Conservation (phyloP, 2,113 vertebrate species). For the Ophiodon elongatus region DNA sequence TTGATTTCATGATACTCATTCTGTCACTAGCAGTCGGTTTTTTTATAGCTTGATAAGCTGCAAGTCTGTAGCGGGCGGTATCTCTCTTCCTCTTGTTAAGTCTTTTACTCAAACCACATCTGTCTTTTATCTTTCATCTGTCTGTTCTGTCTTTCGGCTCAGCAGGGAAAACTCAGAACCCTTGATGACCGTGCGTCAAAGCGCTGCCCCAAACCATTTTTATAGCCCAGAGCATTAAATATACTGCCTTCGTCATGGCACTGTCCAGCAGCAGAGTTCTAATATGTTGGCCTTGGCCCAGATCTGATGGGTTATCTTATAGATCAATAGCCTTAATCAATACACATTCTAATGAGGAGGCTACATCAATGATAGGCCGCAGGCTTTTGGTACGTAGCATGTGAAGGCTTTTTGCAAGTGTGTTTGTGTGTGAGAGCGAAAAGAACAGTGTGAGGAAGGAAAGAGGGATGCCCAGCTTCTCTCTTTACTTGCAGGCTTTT, state of each 20-base stretch:
- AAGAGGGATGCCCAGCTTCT: background rate
- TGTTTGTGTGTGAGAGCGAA: slow-evolving; percentile 1
- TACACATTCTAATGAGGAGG: slow-evolving; percentile 78
- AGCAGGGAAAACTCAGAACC: slow-evolving; percentile 49
- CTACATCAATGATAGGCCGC: slow-evolving; percentile 63
- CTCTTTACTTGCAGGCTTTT: background rate
- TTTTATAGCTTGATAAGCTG: slow-evolving; percentile 57
- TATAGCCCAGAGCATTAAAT: slow-evolving; percentile 34
- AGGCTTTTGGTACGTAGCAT: slow-evolving; percentile 55
- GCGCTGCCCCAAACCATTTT: slow-evolving; percentile 22
- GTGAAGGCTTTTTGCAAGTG: slow-evolving; percentile 20
- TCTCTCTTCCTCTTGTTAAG: slow-evolving; percentile 25
- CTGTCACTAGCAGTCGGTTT: slow-evolving; percentile 45
- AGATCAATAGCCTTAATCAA: slow-evolving; percentile 77
- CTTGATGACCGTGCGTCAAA: slow-evolving; percentile 43
- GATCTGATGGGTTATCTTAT: slow-evolving; percentile 68
- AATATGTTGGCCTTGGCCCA: slow-evolving; percentile 54
- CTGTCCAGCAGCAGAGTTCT: slow-evolving; percentile 33
- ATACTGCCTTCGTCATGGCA: slow-evolving; percentile 33
- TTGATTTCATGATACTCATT: slow-evolving; percentile 50
- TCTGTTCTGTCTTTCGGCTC: slow-evolving; percentile 41
- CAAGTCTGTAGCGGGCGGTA: slow-evolving; percentile 17
- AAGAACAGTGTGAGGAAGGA: slow-evolving; percentile 5
- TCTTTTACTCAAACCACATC: slow-evolving; percentile 29
- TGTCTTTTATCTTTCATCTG: slow-evolving; percentile 46